Conservation (phyloP, 2,888 invertebrate genomes). For the Cryptocheilus praepositus region DNA sequence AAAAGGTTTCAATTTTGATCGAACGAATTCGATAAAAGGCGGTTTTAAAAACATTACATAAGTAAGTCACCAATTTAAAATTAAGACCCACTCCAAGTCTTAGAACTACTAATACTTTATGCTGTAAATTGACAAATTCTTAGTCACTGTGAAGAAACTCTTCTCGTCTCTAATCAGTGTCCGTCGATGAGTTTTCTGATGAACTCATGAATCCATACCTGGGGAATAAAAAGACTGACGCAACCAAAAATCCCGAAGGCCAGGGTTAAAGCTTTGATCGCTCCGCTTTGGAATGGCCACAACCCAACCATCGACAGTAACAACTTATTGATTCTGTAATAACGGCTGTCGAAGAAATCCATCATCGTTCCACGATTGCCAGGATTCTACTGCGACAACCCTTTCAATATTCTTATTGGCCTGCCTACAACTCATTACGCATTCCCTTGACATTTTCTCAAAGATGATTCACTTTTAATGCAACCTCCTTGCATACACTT, state of each 20-base stretch:
- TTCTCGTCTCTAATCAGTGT: too few relatives aligned
- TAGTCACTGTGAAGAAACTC: too few relatives aligned
- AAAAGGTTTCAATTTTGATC: too few relatives aligned
- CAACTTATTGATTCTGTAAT: constrained; percentile 5
- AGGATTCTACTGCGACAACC: neutral
- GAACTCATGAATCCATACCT: neutral
- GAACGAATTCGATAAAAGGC: too few relatives aligned
- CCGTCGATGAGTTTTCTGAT: too few relatives aligned
- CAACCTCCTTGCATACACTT: too few relatives aligned
- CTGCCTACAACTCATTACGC: neutral
- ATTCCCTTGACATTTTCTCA: neutral
- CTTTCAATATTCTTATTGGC: neutral
- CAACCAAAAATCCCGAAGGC: neutral
- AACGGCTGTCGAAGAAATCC: constrained; percentile 8
- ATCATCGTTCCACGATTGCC: neutral
- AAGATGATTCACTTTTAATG: too few relatives aligned
- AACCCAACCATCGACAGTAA: neutral
- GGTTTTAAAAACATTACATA: too few relatives aligned
- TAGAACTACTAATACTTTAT: too few relatives aligned
- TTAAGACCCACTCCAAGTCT: too few relatives aligned
- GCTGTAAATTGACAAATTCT: too few relatives aligned
- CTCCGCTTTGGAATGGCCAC: neutral
- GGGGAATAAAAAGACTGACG: neutral
- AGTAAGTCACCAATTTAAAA: too few relatives aligned
- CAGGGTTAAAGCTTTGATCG: neutral